A percentile compares a stretch with the other conserved stretches of the same genome.
Conservation (phyloP, 2,113 vertebrate species). For the Rhabdornis inornatus region DNA sequence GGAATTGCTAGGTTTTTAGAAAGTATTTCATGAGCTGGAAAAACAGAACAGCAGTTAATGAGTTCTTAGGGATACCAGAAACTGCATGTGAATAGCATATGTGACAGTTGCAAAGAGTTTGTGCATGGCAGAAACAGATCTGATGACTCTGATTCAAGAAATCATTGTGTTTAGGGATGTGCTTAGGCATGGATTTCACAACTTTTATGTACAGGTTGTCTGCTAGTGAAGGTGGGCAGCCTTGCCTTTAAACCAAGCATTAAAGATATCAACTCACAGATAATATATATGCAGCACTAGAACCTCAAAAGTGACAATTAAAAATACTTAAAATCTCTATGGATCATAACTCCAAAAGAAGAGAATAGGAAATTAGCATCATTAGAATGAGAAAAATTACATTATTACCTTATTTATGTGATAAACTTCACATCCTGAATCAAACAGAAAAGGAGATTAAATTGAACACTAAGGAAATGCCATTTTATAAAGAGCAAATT, state of each 20-base stretch:
- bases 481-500: background rate
- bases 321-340: background rate
- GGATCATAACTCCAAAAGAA: background rate
- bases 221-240: background rate
- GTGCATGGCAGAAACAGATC: background rate
- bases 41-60: background rate
- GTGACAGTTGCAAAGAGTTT: background rate
- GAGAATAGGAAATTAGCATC: background rate
- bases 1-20: background rate
- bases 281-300: background rate
- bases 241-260: background rate
- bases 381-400: background rate
- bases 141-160: background rate
- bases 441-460: background rate
- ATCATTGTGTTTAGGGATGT: background rate
- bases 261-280: background rate
- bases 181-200: background rate
- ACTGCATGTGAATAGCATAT: background rate
- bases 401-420: background rate
- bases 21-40: background rate
- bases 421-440: background rate
- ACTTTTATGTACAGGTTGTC: background rate
- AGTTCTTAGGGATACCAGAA: background rate
- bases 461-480: background rate
- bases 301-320: background rate